Percentiles rank a stretch among this genome's conserved stretches.
These are phyloP conservation scores for Mactromeris polynyma DNA, from an alignment of 2,888 invertebrate species.

Conservation along the genomic window DNA sequence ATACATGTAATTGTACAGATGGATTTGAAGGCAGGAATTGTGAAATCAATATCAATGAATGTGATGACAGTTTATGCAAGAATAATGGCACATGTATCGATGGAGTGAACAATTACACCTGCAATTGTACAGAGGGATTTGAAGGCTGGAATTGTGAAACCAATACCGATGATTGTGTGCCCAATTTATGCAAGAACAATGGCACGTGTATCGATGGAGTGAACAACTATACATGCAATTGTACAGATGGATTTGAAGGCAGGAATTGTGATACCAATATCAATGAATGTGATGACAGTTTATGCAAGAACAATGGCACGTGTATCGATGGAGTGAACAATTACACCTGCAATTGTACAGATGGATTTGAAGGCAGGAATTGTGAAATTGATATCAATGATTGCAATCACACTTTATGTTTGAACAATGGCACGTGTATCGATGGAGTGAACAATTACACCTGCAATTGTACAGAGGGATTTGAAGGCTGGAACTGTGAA, in stretches of 20 bases:
- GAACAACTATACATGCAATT: neutral
- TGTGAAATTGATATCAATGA: neutral
- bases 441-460: neutral
- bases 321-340: neutral
- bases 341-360: neutral
- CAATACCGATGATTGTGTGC: neutral
- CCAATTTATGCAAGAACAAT: neutral
- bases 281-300: neutral
- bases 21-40: neutral
- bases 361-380: neutral
- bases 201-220: neutral
- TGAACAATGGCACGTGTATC: neutral
- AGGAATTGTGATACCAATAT: neutral
- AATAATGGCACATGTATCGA: neutral
- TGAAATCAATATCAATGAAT: neutral
- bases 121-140: neutral
- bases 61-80: neutral
- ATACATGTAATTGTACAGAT: neutral
- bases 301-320: neutral
- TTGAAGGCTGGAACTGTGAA: neutral
- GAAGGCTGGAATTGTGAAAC: neutral
- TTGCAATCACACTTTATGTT: neutral
- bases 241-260: neutral
- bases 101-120: neutral
- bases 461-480: neutral